phyloP scores from a whole-genome alignment of 2,888 invertebrate genomes.

The Sabatieria punctata region DNA sequence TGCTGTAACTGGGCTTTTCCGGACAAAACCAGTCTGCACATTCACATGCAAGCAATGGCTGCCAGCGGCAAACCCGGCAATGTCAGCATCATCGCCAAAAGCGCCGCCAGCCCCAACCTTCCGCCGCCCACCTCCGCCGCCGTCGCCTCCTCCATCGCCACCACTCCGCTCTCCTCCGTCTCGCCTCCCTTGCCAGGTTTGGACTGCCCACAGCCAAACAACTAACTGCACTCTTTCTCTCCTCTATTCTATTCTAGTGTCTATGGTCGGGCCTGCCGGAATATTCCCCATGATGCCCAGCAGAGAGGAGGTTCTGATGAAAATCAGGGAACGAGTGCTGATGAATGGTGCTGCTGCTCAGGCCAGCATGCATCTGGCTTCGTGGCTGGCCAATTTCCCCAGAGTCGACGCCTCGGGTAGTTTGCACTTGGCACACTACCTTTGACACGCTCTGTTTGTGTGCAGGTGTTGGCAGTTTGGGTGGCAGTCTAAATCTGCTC shows the following conservation, averaged over 20 bases:
- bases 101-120: conserved; percentile 4
- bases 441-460: not conserved
- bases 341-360: not conserved
- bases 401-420: not conserved
- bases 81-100: conserved; percentile 10
- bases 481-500: not conserved
- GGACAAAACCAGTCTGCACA: conserved; percentile 22
- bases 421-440: not conserved
- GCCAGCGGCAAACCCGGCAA: conserved; percentile 11
- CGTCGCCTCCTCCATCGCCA: not conserved
- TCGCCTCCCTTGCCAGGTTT: too few relatives aligned
- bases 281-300: not conserved
- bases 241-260: too few relatives aligned
- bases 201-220: too few relatives aligned
- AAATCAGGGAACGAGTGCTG: conserved; percentile 6
- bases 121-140: too few relatives aligned
- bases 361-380: not conserved
- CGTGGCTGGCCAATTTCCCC: not conserved
- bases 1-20: conserved; percentile 30
- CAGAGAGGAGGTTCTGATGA: conserved; percentile 3
- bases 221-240: too few relatives aligned
- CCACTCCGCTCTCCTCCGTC: not conserved
- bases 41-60: conserved; percentile 20
- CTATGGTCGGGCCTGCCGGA: too few relatives aligned
- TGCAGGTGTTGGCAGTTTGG: conserved; percentile 4